Percentiles rank a stretch among this genome's conserved stretches.
These are phyloP conservation scores for Aphodius granarius DNA, from an alignment of 2,888 invertebrate species.

Conservation along the genomic window DNA sequence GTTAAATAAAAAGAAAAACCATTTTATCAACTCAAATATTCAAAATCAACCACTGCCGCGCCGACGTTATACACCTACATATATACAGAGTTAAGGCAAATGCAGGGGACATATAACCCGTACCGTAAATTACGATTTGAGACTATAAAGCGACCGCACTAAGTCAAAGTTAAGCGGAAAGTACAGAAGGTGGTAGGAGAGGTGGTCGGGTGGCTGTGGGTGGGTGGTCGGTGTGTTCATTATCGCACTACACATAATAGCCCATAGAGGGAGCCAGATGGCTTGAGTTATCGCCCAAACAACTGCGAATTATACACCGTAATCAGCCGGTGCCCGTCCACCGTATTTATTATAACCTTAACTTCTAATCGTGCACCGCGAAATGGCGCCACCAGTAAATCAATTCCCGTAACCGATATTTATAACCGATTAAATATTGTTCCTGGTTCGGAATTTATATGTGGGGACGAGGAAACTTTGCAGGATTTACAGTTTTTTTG, in stretches of 20 bases:
- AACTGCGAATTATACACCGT: conserved; percentile 32
- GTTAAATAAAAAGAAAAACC: no score
- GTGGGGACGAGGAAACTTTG: neutral
- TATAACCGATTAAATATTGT: conserved; percentile 19
- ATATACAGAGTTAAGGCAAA: neutral
- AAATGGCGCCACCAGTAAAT: conserved; percentile 13
- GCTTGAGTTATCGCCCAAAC: conserved; percentile 38
- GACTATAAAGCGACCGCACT: conserved; percentile 37
- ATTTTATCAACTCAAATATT: no score
- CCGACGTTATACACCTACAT: neutral
- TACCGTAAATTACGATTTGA: conserved; percentile 32
- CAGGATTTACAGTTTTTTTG: neutral
- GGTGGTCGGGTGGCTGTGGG: conserved; percentile 12
- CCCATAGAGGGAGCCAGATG: conserved; percentile 37
- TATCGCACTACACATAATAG: conserved; percentile 39
- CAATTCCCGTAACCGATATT: conserved; percentile 25
- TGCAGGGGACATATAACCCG: conserved; percentile 7
- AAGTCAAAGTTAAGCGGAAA: conserved; percentile 38
- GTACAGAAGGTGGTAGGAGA: conserved; percentile 38
- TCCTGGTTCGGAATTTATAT: neutral
- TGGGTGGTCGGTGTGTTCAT: conserved; percentile 33
- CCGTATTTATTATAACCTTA: conserved; percentile 30
- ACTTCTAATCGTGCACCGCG: conserved; percentile 9
- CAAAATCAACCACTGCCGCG: neutral
- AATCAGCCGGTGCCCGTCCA: conserved; percentile 23